Base-by-base conservation (phyloP, 2,888 invertebrate species). In the Perizoma affinitatum region DNA sequence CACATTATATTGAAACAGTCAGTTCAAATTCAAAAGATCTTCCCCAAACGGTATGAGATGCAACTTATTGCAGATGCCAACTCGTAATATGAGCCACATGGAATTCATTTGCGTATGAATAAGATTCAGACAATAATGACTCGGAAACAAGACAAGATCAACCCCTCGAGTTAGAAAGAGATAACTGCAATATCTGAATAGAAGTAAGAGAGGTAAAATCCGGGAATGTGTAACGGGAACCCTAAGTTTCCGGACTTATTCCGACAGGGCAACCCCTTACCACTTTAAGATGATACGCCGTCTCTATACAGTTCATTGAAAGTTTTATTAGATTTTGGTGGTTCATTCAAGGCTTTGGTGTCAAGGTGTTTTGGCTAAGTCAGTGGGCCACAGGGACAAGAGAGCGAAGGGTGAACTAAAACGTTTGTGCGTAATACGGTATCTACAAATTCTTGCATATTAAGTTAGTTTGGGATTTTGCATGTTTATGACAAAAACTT, bases 351-450 rank as follows among this genome's bases (percentile, higher is more conserved):
- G 68, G 50, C 52, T 64, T 49, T 50, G 57, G 66, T 79, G 66
- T 79, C 81, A 62, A 35, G n/a, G 36, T 61, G 45, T 22, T 40
- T n/a, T 82, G 82, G 82, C 57, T 46, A 35, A 53, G 74, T 69
- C 71, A 88, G 70, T 89, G 80, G 82, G 90, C 82, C 84, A 90
- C 79, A 80, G 80, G 89, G 86, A 74, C 83, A 83, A 63, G 61
- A 60, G 63, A 60, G 65, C 54, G 71, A 75, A 74, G 78, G 78
- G 75, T 71, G 75, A 74, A 56, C 73, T 61, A 72, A 72, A 71
- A 69, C 66, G 60, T 67, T 60, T 64, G 53, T 47, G 58, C 48
- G 57, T 58, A 61, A 46, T 1, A 22, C 40, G 54, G 58, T 58
- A 53, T 42, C 41, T 61, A 54, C 46, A 22, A 49, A 36, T 36